Evolutionary conservation across 2,113 vertebrate species (phyloP), one percentile per base, ranked within the genome.

Genomic region (Anhinga anhinga): DNA sequence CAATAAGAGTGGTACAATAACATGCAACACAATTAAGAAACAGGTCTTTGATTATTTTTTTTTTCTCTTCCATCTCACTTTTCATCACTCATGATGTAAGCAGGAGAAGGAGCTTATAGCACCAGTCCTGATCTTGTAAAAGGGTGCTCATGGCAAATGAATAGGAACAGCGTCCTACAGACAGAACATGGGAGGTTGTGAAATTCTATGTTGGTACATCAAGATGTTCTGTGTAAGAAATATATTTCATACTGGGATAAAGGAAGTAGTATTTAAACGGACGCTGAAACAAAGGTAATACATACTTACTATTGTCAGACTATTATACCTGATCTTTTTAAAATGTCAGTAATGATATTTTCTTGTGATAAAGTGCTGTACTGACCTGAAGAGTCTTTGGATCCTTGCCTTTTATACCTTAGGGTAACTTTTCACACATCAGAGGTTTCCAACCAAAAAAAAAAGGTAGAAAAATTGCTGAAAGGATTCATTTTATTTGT

Each of bases 291-390:
- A 70, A 86, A 61, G 44, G 14, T 52, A 90, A 88, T 72, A 40
- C 10, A 10, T 40, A 40, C 38, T 40, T 40, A 36, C 38, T 92
- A 21, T n/a, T 58, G 82, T 92, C 74, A 88, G 63, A 83, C 63
- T 86, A 58, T 92, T 92, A 70, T 4, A 70, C 22, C 26, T 84
- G 79, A 81, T 95, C 76, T 83, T 96, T 95, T 91, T 14, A 88
- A 95, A 95, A 91, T 92, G 71, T 95, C 93, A 91, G 58, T 88
- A 88, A 82, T 70, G 30, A 25, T 96, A 88, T 93, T 95, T 94
- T 79, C 82, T 58, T 81, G 15, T 91, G 80, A 90, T 80, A 45
- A 88, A 96, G 73, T 81, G 66, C 69, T 96, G 49, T 83, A 58
- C 32, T 93, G 90, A 93, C 74, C 66, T 22, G 69, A 59, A 65